Conservation (phyloP, 2,888 invertebrate species). For the Eilema depressum region DNA sequence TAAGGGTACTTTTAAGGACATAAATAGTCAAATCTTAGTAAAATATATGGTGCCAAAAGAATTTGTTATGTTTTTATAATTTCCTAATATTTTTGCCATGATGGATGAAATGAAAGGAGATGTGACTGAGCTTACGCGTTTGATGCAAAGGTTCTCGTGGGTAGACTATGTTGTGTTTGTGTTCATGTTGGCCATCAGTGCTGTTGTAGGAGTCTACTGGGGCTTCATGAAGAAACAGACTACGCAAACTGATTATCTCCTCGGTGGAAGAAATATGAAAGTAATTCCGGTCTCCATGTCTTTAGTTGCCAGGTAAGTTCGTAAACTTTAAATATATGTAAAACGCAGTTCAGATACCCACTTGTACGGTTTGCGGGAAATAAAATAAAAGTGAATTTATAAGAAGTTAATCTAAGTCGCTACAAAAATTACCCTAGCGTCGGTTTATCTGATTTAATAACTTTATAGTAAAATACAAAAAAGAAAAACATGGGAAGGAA, state of each 20-base stretch:
- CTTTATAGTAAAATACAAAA: too few species aligned
- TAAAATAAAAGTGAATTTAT: background rate
- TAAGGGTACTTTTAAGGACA: conserved; percentile 12
- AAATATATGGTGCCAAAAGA: background rate
- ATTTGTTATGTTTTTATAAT: conserved; percentile 25
- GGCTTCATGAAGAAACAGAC: conserved; percentile 90
- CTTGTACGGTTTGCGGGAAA: background rate
- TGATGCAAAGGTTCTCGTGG: conserved; percentile 90
- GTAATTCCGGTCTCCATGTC: conserved; percentile 94
- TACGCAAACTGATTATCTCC: conserved; percentile 90
- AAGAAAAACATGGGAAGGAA: too few species aligned
- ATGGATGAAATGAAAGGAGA: conserved; percentile 68
- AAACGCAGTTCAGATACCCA: background rate
- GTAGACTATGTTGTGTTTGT: conserved; percentile 93
- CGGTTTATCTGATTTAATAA: too few species aligned
- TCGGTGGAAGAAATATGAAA: conserved; percentile 94
- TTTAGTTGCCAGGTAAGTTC: conserved; percentile 91
- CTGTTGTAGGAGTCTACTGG: conserved; percentile 93
- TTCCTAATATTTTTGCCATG: conserved; percentile 30
- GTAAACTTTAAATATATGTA: background rate
- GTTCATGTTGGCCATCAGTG: conserved; percentile 91
- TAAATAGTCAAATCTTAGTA: background rate
- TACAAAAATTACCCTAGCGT: background rate
- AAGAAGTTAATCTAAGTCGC: background rate
- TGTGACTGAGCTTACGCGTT: conserved; percentile 80